phyloP scores from a whole-genome alignment of 2,888 invertebrate species.

The Sesamia inferens region DNA sequence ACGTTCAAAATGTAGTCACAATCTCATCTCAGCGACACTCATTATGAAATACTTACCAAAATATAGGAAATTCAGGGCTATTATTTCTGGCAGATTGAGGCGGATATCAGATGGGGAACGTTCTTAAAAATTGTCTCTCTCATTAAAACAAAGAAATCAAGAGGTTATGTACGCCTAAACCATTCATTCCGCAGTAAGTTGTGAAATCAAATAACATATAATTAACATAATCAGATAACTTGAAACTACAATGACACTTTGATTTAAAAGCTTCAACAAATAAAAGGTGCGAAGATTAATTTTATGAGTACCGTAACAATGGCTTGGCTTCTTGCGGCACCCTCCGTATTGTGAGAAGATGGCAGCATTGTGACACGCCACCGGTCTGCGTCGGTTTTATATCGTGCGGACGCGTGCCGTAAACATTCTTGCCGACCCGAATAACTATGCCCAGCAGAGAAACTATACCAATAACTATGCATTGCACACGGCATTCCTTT shows the following conservation, averaged over 20 bases:
- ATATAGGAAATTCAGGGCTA: too few relatives aligned
- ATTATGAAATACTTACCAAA: too few relatives aligned
- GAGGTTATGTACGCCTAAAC: neutral
- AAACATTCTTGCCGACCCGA: conserved; percentile 72
- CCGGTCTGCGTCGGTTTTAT: conserved; percentile 66
- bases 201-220: conserved; percentile 5
- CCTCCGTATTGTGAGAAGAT: conserved; percentile 53
- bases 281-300: conserved; percentile 45
- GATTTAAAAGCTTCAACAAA: conserved; percentile 36
- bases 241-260: conserved; percentile 19
- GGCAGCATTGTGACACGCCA: conserved; percentile 63
- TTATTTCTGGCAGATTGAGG: too few relatives aligned
- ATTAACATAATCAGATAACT: neutral
- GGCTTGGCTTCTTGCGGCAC: conserved; percentile 26
- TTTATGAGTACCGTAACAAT: conserved; percentile 48
- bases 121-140: too few relatives aligned
- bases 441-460: conserved; percentile 69
- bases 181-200: neutral
- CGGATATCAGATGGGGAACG: too few relatives aligned
- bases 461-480: conserved; percentile 72
- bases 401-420: conserved; percentile 61
- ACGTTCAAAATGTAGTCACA: too few relatives aligned
- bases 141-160: neutral
- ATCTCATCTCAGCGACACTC: too few relatives aligned
- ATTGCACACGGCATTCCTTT: conserved; percentile 71